phyloP scores from a whole-genome alignment of 2,888 invertebrate genomes.

The Latrodectus elegans region DNA sequence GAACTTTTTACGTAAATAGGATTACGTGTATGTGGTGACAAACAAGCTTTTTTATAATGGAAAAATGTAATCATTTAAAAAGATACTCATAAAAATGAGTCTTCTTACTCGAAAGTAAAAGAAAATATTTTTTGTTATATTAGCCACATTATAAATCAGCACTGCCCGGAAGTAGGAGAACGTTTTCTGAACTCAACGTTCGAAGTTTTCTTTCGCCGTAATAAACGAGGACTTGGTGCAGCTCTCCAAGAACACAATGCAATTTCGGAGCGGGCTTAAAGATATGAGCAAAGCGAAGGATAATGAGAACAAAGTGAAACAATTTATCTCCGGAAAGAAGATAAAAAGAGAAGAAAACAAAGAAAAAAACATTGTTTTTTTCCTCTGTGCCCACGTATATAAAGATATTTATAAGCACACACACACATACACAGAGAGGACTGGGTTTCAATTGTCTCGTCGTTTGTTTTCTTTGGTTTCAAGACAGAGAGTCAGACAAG shows the following conservation, averaged over 20 bases:
- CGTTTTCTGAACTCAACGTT: too few species aligned
- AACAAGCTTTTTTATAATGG: too few species aligned
- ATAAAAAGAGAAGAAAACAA: not conserved
- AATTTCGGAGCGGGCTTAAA: not conserved
- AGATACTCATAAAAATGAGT: too few species aligned
- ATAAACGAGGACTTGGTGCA: too few species aligned
- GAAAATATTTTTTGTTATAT: not conserved
- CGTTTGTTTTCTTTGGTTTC: constrained; percentile 11
- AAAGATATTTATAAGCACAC: constrained; percentile 3
- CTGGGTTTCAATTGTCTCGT: constrained; percentile 55
- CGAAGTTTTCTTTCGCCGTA: too few species aligned
- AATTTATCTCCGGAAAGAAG: constrained; percentile 25
- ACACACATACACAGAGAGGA: not conserved
- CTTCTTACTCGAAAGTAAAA: not conserved
- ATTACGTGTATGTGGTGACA: too few species aligned
- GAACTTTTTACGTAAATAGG: too few species aligned
- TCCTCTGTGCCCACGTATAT: not conserved
- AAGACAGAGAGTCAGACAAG: not conserved
- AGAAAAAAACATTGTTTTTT: not conserved
- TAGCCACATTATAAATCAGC: not conserved
- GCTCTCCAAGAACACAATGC: too few species aligned
- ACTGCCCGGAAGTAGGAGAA: too few species aligned
- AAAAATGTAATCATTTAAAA: too few species aligned
- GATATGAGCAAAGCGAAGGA: not conserved
- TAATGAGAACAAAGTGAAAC: constrained; percentile 49